Percentiles rank a stretch among this genome's conserved stretches.
Conservation (phyloP, 2,797 vertebrate species). For the Ceryle rudis region DNA sequence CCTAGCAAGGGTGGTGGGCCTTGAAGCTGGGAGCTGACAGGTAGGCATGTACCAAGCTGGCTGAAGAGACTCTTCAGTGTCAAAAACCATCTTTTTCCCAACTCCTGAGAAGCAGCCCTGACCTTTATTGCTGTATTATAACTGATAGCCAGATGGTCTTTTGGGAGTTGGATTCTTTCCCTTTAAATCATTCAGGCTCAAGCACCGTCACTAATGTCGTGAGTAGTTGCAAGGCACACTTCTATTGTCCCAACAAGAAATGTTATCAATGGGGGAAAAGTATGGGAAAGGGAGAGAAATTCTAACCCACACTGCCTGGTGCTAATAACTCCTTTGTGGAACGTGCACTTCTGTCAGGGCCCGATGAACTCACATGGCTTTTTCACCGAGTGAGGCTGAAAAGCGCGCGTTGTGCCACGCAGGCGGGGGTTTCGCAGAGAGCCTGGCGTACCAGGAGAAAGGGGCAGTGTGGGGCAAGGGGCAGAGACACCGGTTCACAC, state of each 20-base stretch:
- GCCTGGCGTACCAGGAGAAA: background rate
- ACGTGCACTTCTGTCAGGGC: constrained; percentile 22
- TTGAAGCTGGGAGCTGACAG: constrained; percentile 14
- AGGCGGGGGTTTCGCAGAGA: background rate
- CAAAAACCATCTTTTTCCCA: constrained; percentile 71
- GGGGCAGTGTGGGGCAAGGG: background rate
- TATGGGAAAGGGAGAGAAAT: constrained; percentile 75
- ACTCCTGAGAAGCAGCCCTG: constrained; percentile 70
- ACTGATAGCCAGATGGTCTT: constrained; percentile 84
- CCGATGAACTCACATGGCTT: constrained; percentile 31
- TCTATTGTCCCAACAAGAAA: constrained; percentile 67
- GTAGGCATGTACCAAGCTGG: constrained; percentile 50
- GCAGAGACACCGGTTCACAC: background rate
- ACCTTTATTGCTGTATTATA: constrained; percentile 78
- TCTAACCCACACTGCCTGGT: constrained; percentile 67
- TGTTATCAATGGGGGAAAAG: constrained; percentile 65
- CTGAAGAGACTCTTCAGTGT: constrained; percentile 59
- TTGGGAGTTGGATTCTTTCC: constrained; percentile 78
- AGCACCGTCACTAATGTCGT: constrained; percentile 77
- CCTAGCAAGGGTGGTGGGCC: background rate
- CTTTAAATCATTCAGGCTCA: constrained; percentile 76
- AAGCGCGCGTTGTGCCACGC: background rate
- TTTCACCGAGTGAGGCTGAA: background rate
- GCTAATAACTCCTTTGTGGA: constrained; percentile 71
- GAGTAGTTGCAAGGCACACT: constrained; percentile 78